These are phyloP conservation scores for Hydrotaea cyrtoneurina DNA, from an alignment of 2,888 invertebrate species.

Conservation along the genomic window DNA sequence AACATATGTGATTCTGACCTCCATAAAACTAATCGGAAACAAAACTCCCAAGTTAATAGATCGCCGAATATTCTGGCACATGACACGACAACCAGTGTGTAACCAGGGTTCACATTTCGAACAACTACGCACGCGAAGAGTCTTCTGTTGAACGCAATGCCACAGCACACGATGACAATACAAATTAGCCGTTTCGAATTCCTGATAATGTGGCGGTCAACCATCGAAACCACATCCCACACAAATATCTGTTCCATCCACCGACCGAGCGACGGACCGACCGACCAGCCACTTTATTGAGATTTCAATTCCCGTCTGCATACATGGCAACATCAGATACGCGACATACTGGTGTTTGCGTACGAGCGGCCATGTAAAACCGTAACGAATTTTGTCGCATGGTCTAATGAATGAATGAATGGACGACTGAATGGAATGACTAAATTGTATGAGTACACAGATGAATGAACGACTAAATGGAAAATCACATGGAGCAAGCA, in stretches of 20 bases:
- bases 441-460: conserved; percentile 16
- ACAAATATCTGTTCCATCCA: not conserved
- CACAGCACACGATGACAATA: conserved; percentile 60
- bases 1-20: no score
- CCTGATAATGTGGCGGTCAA: conserved; percentile 54
- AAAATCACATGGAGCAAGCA: not conserved
- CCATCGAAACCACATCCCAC: conserved; percentile 41
- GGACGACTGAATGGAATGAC: not conserved
- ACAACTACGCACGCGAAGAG: not conserved
- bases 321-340: not conserved
- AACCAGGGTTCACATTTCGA: not conserved
- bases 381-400: conserved; percentile 36
- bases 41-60: not conserved
- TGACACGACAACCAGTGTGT: not conserved
- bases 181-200: conserved; percentile 59
- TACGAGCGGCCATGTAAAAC: conserved; percentile 24
- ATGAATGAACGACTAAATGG: conserved; percentile 16
- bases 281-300: conserved; percentile 20
- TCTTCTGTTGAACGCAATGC: not conserved
- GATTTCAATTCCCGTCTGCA: conserved; percentile 6
- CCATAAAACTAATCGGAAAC: no score
- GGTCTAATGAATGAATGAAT: conserved; percentile 17
- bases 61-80: not conserved
- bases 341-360: not conserved
- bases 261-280: no score